Base-by-base conservation (phyloP, 2,797 vertebrate species). In the Semaprochilodus insignis region DNA sequence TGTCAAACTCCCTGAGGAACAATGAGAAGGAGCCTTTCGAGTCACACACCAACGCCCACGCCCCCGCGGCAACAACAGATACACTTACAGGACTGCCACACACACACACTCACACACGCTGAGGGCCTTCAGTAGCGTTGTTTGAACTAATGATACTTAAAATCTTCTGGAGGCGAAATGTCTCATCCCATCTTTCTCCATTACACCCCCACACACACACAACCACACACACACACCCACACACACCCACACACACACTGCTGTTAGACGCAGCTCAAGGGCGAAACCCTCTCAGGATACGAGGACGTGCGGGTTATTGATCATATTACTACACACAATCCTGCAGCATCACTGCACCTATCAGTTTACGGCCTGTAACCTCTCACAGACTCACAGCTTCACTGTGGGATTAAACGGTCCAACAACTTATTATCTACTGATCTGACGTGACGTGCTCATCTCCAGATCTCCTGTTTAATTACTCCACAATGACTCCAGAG, bases 21-120 rank as follows among this genome's bases (percentile, higher is more conserved):
- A 83, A 81, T 87, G 55, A 69, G 87, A 74, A 80, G 72, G 66
- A 72, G 74, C 85, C 76, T 83, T 86, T 79, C 76, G 78, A 80
- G 80, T 71, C 77, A 74, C 81, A 74, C 74, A 81, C 72, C 72
- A 48, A 62, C 59, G 36, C 70, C 25, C 60, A 74, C 60, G 16
- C 75, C 85, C 87, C 74, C 6, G 81, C 83, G 87, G 88, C 83
- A 88, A 85, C 59, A 74, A 72, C 66, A 67, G 73, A 52, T 80
- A 84, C 73, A 88, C 74, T 78, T 36, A 57, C 77, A 69, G 25
- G 31, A 25, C 40, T 52, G 34, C 17, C 21, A 74, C 40, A 31
- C 44, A 52, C 52, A 51, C 62, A 59, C 52, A 59, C 63, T 54
- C 70, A 51, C 27, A 63, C 25, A 23, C 72, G 10, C 34, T 21